Evolutionary conservation across 2,113 vertebrate genomes (phyloP), one percentile per base, ranked within the genome.

Genomic region (Gymnogyps californianus): DNA sequence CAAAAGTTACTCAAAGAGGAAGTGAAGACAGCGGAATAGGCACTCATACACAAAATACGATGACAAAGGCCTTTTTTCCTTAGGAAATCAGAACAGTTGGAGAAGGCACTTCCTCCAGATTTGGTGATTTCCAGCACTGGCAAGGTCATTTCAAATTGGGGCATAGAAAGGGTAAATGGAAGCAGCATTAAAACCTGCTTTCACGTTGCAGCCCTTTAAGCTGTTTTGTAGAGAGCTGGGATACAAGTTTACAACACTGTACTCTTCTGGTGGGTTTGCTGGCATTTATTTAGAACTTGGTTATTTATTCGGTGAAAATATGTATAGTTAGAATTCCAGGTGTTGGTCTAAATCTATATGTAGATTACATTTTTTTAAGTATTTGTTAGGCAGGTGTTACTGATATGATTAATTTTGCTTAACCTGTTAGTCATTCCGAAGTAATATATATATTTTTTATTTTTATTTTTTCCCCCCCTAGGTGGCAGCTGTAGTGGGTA

Each of bases 401-500:
- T 52, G 51, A n/a, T 76, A 16, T 1, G 8, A 57, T 42, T 59
- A 25, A 86, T 88, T 85, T 83, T 90, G 44, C 46, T 86, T 65
- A 69, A 83, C 36, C 17, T 85, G 19, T 51, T 85, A 71, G 19
- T 89, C 78, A 62, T 91, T 87, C 36, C 55, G 34, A 81, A 57
- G 44, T 52, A 57, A 57, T n/a, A 29, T 26, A 4, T 26, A 36
- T 62, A 42, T 90, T 55, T 93, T 71, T 97, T 40, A 38, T 38
- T 38, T 38, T 38, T 38, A 38, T 38, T 38, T 38, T 38, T 38
- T 38, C 38, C 38, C 38, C 38, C 38, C 80, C 77, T 81, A 97
- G 85, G 70, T 96, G 32, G 94, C 94, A 81, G 95, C 96, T 89
- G 94, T 96, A 85, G 89, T 90, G 71, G 86, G 83, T 95, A 81